Evolutionary conservation across 1,140 invertebrate genomes (phyloP).

Genomic region (Papilio polytes): DNA sequence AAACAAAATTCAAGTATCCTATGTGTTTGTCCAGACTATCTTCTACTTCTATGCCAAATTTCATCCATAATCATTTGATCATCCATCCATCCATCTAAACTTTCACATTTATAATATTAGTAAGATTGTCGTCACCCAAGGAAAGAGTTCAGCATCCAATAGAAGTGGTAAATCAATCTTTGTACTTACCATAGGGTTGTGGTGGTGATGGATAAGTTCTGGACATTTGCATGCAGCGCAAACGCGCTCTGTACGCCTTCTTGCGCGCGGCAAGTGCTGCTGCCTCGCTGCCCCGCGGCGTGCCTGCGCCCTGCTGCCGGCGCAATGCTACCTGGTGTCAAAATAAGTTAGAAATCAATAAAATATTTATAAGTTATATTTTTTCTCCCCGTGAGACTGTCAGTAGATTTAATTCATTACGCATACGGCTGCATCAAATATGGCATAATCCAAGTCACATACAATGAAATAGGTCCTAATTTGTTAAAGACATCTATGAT

Average conservation of each 20-base stretch:
- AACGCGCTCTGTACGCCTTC: constrained; percentile 85
- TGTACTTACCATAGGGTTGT: constrained; percentile 48
- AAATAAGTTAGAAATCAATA: background rate
- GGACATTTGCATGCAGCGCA: constrained; percentile 86
- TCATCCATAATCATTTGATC: too few relatives aligned
- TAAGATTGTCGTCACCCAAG: background rate
- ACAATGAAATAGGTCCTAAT: too few relatives aligned
- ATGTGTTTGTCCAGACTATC: too few relatives aligned
- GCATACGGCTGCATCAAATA: too few relatives aligned
- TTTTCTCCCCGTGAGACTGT: too few relatives aligned
- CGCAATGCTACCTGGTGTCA: constrained; percentile 84
- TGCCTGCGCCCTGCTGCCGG: constrained; percentile 86
- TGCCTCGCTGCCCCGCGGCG: constrained; percentile 75
- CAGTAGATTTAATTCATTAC: too few relatives aligned
- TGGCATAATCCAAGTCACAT: too few relatives aligned
- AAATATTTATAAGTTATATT: background rate
- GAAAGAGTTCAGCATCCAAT: background rate
- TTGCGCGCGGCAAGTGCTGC: constrained; percentile 83
- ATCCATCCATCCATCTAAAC: too few relatives aligned
- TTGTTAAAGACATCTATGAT: too few relatives aligned
- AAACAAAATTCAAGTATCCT: too few relatives aligned
- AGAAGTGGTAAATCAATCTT: background rate
- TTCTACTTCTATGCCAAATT: too few relatives aligned
- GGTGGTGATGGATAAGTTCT: constrained; percentile 50
- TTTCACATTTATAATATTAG: too few relatives aligned